phyloP scores from a whole-genome alignment of 2,888 invertebrate genomes.

The Drosophila merina region DNA sequence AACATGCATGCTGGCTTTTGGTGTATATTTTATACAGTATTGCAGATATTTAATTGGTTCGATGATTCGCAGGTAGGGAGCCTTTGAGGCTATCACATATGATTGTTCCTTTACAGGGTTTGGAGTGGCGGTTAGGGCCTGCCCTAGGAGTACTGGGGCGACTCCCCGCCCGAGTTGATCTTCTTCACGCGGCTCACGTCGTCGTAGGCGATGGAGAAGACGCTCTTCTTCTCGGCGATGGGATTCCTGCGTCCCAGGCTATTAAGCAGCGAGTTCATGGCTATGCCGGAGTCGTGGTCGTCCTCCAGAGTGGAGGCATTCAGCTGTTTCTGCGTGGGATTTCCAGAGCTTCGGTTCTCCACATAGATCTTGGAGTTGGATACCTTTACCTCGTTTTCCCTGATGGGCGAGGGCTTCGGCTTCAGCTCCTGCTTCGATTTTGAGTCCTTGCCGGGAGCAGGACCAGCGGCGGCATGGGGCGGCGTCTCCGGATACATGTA shows the following conservation, averaged over 20 bases:
- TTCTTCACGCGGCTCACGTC: slow-evolving; percentile 93
- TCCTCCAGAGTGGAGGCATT: slow-evolving; percentile 87
- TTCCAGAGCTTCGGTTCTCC: slow-evolving; percentile 27
- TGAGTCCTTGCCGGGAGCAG: slow-evolving; percentile 56
- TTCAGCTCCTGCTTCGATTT: slow-evolving; percentile 48
- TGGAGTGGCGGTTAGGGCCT: slow-evolving; percentile 30
- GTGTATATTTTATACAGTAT: slow-evolving; percentile 41
- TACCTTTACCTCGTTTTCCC: slow-evolving; percentile 83
- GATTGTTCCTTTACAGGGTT: slow-evolving; percentile 47
- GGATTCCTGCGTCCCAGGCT: slow-evolving; percentile 87
- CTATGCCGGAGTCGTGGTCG: slow-evolving; percentile 91
- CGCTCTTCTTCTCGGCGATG: slow-evolving; percentile 94
- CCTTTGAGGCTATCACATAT: slow-evolving; percentile 77
- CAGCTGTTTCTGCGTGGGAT: slow-evolving; percentile 84
- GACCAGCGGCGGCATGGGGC: slow-evolving; percentile 80
- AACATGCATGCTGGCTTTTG: slow-evolving; percentile 28
- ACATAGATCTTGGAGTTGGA: slow-evolving; percentile 77
- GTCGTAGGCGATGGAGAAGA: slow-evolving; percentile 96
- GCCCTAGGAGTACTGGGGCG: slow-evolving; percentile 86
- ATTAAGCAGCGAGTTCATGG: slow-evolving; percentile 87
- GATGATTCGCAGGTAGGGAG: slow-evolving; percentile 59
- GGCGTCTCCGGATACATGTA: slow-evolving; percentile 86
- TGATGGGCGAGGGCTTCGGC: slow-evolving; percentile 83
- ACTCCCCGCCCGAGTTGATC: slow-evolving; percentile 91
- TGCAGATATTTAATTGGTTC: slow-evolving; percentile 43